These are phyloP conservation scores for Heteromormyrus szaboi DNA, from an alignment of 2,797 vertebrate species.

Conservation along the genomic window DNA sequence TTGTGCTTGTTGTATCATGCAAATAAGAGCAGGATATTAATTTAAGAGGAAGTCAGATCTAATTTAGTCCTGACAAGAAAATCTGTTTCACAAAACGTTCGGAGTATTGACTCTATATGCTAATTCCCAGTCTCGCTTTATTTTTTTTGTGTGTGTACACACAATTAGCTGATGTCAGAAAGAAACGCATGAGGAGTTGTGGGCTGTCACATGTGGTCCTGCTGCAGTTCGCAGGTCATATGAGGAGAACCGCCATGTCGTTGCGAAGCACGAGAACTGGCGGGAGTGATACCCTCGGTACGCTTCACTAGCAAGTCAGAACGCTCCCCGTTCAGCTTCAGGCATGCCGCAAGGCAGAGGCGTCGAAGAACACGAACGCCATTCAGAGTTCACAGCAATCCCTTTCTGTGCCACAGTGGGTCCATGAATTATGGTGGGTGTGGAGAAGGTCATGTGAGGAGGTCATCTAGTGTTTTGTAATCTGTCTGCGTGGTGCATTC, in stretches of 20 bases:
- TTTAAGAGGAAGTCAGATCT: constrained; percentile 6
- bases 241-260: background rate
- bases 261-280: background rate
- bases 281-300: background rate
- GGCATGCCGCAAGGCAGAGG: background rate
- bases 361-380: background rate
- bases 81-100: background rate
- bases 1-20: background rate
- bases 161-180: background rate
- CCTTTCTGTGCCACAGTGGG: background rate
- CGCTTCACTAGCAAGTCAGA: background rate
- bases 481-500: background rate
- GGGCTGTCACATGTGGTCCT: background rate
- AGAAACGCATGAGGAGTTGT: background rate
- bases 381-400: background rate
- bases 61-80: background rate
- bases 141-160: background rate
- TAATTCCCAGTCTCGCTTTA: background rate
- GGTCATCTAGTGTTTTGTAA: constrained; percentile 22
- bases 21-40: constrained; percentile 3
- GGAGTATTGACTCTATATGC: background rate
- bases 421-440: constrained; percentile 1
- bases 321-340: background rate
- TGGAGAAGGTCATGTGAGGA: constrained; percentile 35
- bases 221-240: background rate